Evolutionary conservation across 2,797 vertebrate species (phyloP).

Genomic region (Tragelaphus eurycerus): DNA sequence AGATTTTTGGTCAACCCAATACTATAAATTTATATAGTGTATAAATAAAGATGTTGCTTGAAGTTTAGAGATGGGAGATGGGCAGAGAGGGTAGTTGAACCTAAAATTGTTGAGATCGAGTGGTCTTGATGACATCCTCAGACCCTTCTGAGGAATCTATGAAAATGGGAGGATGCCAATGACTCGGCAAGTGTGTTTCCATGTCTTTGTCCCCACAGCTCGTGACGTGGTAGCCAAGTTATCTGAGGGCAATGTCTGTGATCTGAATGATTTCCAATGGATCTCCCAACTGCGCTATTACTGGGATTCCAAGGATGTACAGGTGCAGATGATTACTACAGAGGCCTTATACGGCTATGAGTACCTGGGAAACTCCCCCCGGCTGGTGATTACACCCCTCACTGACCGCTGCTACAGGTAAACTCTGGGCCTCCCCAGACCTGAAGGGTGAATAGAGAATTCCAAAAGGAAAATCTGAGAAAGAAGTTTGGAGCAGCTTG

Average conservation of each 20-base stretch:
- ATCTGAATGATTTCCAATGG: constrained; percentile 94
- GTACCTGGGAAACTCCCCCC: constrained; percentile 93
- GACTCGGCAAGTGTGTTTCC: neutral
- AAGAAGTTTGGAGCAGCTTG: neutral
- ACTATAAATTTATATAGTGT: neutral
- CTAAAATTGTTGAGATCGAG: neutral
- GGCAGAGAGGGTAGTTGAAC: neutral
- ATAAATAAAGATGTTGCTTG: neutral
- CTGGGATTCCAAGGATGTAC: constrained; percentile 88
- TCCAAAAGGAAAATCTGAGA: neutral
- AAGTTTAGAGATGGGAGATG: neutral
- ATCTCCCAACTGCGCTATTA: constrained; percentile 95
- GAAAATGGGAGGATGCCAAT: neutral
- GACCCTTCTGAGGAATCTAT: neutral
- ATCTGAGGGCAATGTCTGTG: constrained; percentile 84
- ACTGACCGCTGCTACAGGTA: constrained; percentile 97
- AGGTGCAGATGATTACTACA: constrained; percentile 94
- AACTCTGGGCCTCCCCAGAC: neutral
- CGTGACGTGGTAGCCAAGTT: constrained; percentile 92
- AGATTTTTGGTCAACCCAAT: neutral
- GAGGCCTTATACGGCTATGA: constrained; percentile 93
- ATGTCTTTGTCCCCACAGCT: constrained; percentile 80
- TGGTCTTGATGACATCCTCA: neutral
- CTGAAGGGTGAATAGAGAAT: neutral
- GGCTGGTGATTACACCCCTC: constrained; percentile 94